phyloP scores from a whole-genome alignment of 2,888 invertebrate species.

The Branchellion lobata region DNA sequence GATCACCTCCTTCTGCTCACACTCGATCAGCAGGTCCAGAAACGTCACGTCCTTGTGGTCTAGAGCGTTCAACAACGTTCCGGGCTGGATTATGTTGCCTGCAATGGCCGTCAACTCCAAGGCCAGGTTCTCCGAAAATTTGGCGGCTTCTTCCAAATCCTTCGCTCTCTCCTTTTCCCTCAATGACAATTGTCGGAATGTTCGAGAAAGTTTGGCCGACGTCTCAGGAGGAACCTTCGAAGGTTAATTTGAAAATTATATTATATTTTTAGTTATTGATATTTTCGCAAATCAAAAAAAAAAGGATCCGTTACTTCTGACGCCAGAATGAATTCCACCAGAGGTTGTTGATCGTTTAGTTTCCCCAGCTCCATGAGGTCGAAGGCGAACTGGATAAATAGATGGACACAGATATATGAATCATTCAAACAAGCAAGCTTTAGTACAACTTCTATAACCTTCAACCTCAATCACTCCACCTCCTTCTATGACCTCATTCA shows the following conservation, averaged over 20 bases:
- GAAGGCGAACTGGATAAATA: conserved; percentile 76
- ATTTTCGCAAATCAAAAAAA: no score
- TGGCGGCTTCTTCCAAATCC: conserved; percentile 84
- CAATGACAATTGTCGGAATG: conserved; percentile 73
- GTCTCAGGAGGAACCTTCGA: conserved; percentile 86
- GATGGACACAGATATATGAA: background rate
- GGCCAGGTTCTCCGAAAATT: conserved; percentile 95
- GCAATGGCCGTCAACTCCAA: conserved; percentile 90
- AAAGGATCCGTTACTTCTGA: conserved; percentile 76
- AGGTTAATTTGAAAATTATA: background rate
- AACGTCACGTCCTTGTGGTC: conserved; percentile 91
- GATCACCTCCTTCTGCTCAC: conserved; percentile 90
- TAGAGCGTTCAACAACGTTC: conserved; percentile 87
- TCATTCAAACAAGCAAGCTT: background rate
- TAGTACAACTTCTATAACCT: no score
- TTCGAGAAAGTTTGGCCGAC: conserved; percentile 90
- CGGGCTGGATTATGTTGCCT: conserved; percentile 90
- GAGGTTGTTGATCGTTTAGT: conserved; percentile 84
- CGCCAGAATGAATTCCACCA: conserved; percentile 95
- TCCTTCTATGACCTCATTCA: no score
- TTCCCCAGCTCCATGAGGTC: conserved; percentile 97
- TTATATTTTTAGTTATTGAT: background rate
- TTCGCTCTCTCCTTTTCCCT: conserved; percentile 97
- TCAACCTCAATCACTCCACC: no score
- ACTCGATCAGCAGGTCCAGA: conserved; percentile 92